Evolutionary conservation across 2,888 invertebrate species (phyloP), one percentile per base, ranked within the genome.

Genomic region (Tupiocoris notatus): DNA sequence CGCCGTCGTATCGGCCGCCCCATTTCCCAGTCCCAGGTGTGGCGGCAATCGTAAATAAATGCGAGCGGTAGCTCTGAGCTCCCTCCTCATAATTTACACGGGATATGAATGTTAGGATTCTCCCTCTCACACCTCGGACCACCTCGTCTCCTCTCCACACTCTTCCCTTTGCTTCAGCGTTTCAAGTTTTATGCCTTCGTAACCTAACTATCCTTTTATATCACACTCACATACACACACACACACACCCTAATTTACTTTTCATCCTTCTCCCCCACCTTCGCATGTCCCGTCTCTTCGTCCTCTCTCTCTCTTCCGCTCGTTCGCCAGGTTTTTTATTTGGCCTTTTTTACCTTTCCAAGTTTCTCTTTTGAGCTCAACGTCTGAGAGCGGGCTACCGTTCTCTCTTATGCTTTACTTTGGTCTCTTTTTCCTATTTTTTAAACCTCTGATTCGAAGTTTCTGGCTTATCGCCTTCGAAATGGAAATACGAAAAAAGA

Each of bases 61-160:
- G 74, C 74, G 22, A 64, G 74, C 64, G 64, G 63, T 64, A 64
- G 74, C 64, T 64, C 74, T 56, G 64, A 63, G 63, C 74, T 63
- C 56, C 62, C 74, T 64, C 64, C 64, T 74, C 74, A 74, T 74
- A 74, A 74, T 74, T 74, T 74, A 74, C 63, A 61, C 23, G 59
- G 74, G 74, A 74, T 74, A 74, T 74, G 74, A 74, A 74, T 74
- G 74, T 74, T 74, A 57, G 74, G 70, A 20, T 22, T 56, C 64
- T 56, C 18, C 64, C 64, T 56, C 18, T 54, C 57, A 12, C 20
- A 57, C 54, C 74, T 56, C 56, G 74, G 63, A 74, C 74, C 63
- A 64, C 57, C 63, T 64, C 63, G 56, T 62, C 20, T 62, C 39
- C 17, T 62, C 62, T 62, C 62, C 62, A 17, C 18, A 17, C 58